phyloP scores from a whole-genome alignment of 2,113 vertebrate genomes.

The Heterocephalus glaber region DNA sequence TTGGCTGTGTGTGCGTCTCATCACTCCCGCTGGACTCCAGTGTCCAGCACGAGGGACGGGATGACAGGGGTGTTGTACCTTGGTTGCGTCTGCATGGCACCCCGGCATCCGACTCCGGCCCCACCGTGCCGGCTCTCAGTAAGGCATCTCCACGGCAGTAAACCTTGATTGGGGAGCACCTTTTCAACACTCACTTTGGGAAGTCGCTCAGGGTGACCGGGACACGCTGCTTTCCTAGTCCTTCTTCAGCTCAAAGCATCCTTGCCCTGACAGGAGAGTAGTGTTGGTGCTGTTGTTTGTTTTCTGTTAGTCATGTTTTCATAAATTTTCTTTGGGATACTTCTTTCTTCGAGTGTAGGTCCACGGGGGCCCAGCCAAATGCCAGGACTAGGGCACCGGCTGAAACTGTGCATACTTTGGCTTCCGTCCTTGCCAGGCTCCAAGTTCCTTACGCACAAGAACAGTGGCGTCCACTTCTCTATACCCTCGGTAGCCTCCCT shows the following conservation, averaged over 20 bases:
- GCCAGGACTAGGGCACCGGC: background rate
- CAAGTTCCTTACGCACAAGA: background rate
- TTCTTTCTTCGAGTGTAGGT: background rate
- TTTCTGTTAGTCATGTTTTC: background rate
- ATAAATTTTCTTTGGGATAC: background rate
- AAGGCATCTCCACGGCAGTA: background rate
- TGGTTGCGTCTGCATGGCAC: background rate
- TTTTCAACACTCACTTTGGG: background rate
- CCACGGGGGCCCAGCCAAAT: background rate
- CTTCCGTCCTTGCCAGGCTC: background rate
- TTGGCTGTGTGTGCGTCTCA: background rate
- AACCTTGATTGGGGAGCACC: too few relatives aligned
- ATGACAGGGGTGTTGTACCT: background rate
- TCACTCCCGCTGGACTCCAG: background rate
- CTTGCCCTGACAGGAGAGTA: background rate
- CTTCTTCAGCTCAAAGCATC: background rate
- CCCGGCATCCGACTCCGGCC: background rate
- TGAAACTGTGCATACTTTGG: background rate
- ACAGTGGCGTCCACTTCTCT: background rate
- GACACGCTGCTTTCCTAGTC: background rate
- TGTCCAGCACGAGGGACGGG: fast-evolving
- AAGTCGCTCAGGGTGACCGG: background rate
- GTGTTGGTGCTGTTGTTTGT: background rate
- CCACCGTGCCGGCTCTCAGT: background rate
- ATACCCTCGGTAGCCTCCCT: background rate